Percentiles rank a stretch among this genome's conserved stretches.
Conservation (phyloP, 1,140 invertebrate species). For the Bombus difficillimus region DNA sequence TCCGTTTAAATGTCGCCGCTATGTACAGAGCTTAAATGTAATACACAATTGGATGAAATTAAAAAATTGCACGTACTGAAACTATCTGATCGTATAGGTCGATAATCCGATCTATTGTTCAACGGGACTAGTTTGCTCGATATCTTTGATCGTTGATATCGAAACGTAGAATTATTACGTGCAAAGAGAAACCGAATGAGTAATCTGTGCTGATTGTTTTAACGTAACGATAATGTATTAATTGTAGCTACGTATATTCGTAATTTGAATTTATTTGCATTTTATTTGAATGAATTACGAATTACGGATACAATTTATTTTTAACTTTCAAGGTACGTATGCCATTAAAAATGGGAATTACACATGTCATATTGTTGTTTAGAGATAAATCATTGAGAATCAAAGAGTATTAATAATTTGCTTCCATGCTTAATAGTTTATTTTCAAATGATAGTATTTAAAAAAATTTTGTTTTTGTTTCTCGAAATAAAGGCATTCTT, state of each 20-base stretch:
- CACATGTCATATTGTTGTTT: too few relatives aligned
- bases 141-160: background rate
- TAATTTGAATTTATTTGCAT: slow-evolving; percentile 6
- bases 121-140: background rate
- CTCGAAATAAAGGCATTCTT: too few relatives aligned
- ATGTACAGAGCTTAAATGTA: too few relatives aligned
- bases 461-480: background rate
- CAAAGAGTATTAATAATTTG: background rate
- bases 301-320: background rate
- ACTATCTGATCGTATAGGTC: slow-evolving; percentile 12
- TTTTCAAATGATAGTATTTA: background rate
- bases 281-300: background rate
- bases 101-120: background rate
- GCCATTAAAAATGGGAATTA: background rate
- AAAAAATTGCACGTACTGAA: background rate
- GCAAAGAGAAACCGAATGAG: background rate
- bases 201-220: background rate
- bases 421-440: background rate
- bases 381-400: background rate
- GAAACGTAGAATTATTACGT: background rate
- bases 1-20: slow-evolving; percentile 1
- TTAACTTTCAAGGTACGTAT: background rate
- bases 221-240: background rate
- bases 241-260: background rate
- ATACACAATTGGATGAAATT: background rate